These are phyloP conservation scores for Ichneumoninae sp. DNA, from an alignment of 2,888 invertebrate species.

Conservation along the genomic window DNA sequence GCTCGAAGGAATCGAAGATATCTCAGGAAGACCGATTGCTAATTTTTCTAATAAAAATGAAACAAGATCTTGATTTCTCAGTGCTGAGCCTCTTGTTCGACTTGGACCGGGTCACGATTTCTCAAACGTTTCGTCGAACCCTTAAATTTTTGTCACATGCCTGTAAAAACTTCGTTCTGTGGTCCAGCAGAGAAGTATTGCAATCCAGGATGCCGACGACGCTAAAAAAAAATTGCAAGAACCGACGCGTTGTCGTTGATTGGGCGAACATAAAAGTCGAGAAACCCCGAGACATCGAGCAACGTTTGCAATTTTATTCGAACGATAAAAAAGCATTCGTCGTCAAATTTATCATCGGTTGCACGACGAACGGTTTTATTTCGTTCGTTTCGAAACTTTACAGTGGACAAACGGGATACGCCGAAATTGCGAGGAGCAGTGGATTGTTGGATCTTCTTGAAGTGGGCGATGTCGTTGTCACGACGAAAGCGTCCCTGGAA, in stretches of 20 bases:
- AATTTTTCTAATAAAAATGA: conserved; percentile 63
- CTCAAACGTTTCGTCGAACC: conserved; percentile 61
- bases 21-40: conserved; percentile 24
- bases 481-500: conserved; percentile 56
- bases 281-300: conserved; percentile 51
- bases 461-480: conserved; percentile 63
- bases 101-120: conserved; percentile 66
- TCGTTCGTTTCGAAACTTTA: conserved; percentile 63
- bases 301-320: conserved; percentile 57
- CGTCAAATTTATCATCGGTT: conserved; percentile 60
- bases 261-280: conserved; percentile 61
- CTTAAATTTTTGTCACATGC: conserved; percentile 57
- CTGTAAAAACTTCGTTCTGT: conserved; percentile 53
- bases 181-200: conserved; percentile 55
- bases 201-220: conserved; percentile 51
- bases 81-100: conserved; percentile 58
- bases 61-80: conserved; percentile 59
- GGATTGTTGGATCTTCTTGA: conserved; percentile 64
- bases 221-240: conserved; percentile 44
- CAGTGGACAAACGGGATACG: conserved; percentile 63
- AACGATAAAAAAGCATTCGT: conserved; percentile 62
- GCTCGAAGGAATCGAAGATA: neutral
- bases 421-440: conserved; percentile 57
- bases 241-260: conserved; percentile 64
- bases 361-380: conserved; percentile 58